These are phyloP conservation scores for Drosophila oshimai DNA, from an alignment of 1,140 invertebrate genomes.

Conservation along the genomic window DNA sequence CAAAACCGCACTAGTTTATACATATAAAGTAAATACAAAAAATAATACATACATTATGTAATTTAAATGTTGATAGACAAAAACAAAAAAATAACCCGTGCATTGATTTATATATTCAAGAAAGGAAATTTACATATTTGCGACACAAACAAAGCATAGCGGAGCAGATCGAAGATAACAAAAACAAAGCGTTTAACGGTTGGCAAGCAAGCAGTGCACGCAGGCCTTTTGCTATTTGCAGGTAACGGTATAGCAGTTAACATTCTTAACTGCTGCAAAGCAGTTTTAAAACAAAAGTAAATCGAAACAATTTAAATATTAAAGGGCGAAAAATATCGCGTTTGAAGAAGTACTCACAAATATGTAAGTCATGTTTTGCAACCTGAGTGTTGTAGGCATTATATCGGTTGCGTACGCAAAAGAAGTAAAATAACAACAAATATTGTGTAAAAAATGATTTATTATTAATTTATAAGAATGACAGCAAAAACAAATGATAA, in stretches of 20 bases:
- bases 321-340: slow-evolving; percentile 19
- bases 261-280: slow-evolving; percentile 71
- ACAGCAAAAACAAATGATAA: slow-evolving; percentile 36
- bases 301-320: slow-evolving; percentile 46
- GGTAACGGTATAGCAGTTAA: slow-evolving; percentile 73
- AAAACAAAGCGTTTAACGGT: slow-evolving; percentile 11
- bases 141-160: slow-evolving; percentile 32
- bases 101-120: slow-evolving; percentile 54
- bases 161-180: slow-evolving; percentile 5
- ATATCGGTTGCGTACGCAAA: slow-evolving; percentile 42
- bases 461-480: slow-evolving; percentile 72
- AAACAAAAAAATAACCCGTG: slow-evolving; percentile 41
- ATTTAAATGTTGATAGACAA: slow-evolving; percentile 69
- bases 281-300: slow-evolving; percentile 68
- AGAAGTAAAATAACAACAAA: slow-evolving; percentile 43
- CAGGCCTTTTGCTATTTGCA: slow-evolving; percentile 69
- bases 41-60: slow-evolving; percentile 68
- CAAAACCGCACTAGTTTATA: slow-evolving; percentile 56
- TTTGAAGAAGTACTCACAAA: slow-evolving; percentile 8
- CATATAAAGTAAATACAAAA: slow-evolving; percentile 64
- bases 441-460: slow-evolving; percentile 79
- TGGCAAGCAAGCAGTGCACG: slow-evolving; percentile 53
- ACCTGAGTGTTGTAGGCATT: slow-evolving; percentile 37
- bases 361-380: slow-evolving; percentile 55
- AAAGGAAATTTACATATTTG: slow-evolving; percentile 54